phyloP scores from a whole-genome alignment of 1,140 invertebrate species.

The Neodiprion lecontei region DNA sequence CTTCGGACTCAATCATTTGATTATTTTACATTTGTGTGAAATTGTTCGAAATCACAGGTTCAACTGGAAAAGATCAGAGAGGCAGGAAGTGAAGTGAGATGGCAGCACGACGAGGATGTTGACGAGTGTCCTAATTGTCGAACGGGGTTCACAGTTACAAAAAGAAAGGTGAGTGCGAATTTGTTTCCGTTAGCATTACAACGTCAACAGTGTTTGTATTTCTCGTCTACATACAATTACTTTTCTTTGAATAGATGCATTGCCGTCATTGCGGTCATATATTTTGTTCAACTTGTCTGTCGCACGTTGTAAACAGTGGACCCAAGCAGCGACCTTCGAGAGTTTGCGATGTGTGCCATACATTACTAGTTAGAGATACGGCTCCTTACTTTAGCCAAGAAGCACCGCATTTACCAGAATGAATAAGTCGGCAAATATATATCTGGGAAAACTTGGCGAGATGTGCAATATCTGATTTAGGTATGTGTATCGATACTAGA shows the following conservation, averaged over 20 bases:
- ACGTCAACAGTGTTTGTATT: conserved; percentile 14
- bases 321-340: conserved; percentile 83
- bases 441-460: conserved; percentile 14
- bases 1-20: background rate
- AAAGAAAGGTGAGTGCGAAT: conserved; percentile 70
- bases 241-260: conserved; percentile 72
- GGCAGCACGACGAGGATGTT: conserved; percentile 97
- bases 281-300: conserved; percentile 88
- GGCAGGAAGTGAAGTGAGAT: conserved; percentile 90
- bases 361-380: conserved; percentile 90
- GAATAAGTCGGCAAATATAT: conserved; percentile 22
- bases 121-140: conserved; percentile 88
- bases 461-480: conserved; percentile 27
- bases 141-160: conserved; percentile 69
- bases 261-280: conserved; percentile 96
- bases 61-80: conserved; percentile 94
- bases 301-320: conserved; percentile 83
- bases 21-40: conserved; percentile 5
- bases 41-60: conserved; percentile 63
- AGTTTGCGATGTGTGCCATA: conserved; percentile 98
- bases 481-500: background rate
- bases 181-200: conserved; percentile 13
- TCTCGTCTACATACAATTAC: background rate
- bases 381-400: conserved; percentile 95
- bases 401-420: conserved; percentile 76